Base-by-base conservation (phyloP, 1,140 invertebrate species). In the Calliphora vicina region DNA sequence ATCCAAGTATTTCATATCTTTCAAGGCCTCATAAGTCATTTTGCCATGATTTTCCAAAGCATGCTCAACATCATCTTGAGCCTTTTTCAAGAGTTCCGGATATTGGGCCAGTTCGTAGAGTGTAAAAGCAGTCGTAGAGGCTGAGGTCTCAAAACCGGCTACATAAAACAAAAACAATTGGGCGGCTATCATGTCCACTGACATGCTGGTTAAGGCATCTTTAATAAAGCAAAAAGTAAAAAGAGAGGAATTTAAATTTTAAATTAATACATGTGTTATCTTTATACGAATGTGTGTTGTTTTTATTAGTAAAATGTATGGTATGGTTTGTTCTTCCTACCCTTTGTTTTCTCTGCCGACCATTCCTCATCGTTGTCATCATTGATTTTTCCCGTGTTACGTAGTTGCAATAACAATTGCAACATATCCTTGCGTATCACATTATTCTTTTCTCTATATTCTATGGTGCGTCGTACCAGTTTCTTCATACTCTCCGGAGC, bases 91-190 rank as follows among this genome's bases (percentile, higher is more conserved):
- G 20, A 93, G 90, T 3, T 92, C 91, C 17, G 91, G 91, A 86
- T 94, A 89, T 72, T 90, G 86, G 2, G 94, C 92, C 81, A 95
- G 88, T 85, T 92, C 91, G 84, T 93, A 93, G 1, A 93, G 78
- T 5, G 91, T 91, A 84, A 93, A 93, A 45, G 92, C 91, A 9
- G 94, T 90, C 0, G 93, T 91, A 10, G 92, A 92, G 1, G 93
- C 92, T 0, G 94, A 94, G 0, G 94, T 95, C 84, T 95, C 94
- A 86, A 93, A 95, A 42, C 94, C 94, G 50, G 93, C 94, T 15
- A 93, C 83, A 86, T 94, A 92, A 85, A 94, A 94, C 2, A 94
- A 91, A 76, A 94, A 92, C 9, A 91, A 90, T 88, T 94, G 92
- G 0, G 93, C 92, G 0, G 93, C 90, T 50, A 91, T 88, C 83